Percentiles rank a stretch among this genome's conserved stretches.
phyloP scores from a whole-genome alignment of 2,797 vertebrate species.

The Florisuga fusca region DNA sequence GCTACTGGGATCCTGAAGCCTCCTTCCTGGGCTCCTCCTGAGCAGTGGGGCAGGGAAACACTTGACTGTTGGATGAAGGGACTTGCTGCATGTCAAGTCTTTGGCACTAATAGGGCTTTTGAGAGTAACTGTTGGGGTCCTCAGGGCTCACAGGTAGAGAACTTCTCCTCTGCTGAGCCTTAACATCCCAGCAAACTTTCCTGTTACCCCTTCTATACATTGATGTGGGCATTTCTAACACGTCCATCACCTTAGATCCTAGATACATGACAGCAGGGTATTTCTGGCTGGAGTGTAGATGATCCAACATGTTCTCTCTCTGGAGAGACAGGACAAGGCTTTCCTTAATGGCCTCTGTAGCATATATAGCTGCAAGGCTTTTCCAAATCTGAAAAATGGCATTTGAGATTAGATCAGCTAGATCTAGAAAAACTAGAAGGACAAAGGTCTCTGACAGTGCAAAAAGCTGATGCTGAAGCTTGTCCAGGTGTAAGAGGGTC shows the following conservation, averaged over 20 bases:
- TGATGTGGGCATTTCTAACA: neutral
- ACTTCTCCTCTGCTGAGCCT: neutral
- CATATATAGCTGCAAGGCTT: neutral
- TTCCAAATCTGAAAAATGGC: neutral
- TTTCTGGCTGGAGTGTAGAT: neutral
- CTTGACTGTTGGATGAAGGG: neutral
- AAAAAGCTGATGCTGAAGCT: conserved; percentile 28
- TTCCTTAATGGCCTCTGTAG: neutral
- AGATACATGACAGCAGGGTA: neutral
- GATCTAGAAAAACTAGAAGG: conserved; percentile 15
- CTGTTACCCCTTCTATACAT: neutral
- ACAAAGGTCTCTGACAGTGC: neutral
- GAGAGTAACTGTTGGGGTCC: neutral
- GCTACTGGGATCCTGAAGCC: neutral
- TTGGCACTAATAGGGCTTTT: neutral
- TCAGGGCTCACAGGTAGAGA: neutral
- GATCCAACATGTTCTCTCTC: neutral
- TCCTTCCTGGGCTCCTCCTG: neutral
- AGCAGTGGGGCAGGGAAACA: neutral
- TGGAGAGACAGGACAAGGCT: neutral
- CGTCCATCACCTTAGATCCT: neutral
- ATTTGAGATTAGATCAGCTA: neutral
- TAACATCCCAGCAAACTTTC: neutral
- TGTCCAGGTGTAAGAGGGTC: conserved; percentile 8
- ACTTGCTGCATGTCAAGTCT: neutral